A percentile compares a stretch with the other conserved stretches of the same genome.
These are phyloP conservation scores for Reticulitermes speratus DNA, from an alignment of 1,140 invertebrate genomes.

Conservation along the genomic window DNA sequence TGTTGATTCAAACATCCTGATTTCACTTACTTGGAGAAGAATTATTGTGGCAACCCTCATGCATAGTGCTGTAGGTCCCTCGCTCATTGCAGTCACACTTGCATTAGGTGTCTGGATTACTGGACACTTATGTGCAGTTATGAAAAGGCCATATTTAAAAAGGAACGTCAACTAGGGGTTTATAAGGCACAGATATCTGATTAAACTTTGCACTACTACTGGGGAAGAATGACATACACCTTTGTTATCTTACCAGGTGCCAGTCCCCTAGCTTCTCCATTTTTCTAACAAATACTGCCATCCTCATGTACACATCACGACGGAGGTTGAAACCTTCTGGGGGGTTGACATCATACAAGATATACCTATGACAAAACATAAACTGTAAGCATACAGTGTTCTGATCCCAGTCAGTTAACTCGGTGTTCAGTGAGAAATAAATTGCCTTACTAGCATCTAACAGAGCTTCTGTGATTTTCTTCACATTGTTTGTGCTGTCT, in stretches of 20 bases:
- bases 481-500: background rate
- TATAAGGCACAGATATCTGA: too few species aligned
- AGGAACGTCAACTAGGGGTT: too few species aligned
- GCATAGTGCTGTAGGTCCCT: too few species aligned
- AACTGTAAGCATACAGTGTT: background rate
- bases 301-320: slow-evolving; percentile 91
- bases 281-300: slow-evolving; percentile 76
- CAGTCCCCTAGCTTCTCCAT: slow-evolving; percentile 55
- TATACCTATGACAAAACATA: slow-evolving; percentile 53
- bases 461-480: background rate
- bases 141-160: too few species aligned
- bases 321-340: slow-evolving; percentile 96
- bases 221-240: too few species aligned
- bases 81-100: too few species aligned
- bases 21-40: too few species aligned
- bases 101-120: too few species aligned
- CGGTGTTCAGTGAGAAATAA: background rate
- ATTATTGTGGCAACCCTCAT: too few species aligned
- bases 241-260: slow-evolving; percentile 49
- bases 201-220: too few species aligned
- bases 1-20: too few species aligned
- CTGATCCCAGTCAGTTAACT: background rate
- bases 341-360: slow-evolving; percentile 92
- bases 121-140: too few species aligned
- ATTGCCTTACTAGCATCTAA: background rate